phyloP scores from a whole-genome alignment of 2,797 vertebrate genomes.

The Pangasius mekongensis region DNA sequence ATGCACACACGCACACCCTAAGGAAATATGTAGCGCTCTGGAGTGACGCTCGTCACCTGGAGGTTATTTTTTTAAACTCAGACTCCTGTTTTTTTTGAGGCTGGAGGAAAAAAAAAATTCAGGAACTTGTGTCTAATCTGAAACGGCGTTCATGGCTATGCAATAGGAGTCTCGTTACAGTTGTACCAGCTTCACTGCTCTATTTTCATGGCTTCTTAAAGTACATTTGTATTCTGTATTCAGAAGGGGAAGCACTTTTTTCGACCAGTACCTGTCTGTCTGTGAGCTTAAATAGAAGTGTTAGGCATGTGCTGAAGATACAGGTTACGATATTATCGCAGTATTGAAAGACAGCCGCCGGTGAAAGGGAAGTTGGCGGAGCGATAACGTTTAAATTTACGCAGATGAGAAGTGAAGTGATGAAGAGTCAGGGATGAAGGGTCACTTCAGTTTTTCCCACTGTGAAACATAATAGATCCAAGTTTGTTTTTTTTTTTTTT shows the following conservation, averaged over 20 bases:
- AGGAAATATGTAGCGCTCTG: constrained; percentile 49
- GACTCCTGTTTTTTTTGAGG: constrained; percentile 71
- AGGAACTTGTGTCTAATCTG: constrained; percentile 77
- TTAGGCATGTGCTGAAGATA: neutral
- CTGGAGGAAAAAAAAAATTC: constrained; percentile 69
- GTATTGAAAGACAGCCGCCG: neutral
- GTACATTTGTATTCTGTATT: constrained; percentile 71
- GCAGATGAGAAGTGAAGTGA: neutral
- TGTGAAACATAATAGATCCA: neutral
- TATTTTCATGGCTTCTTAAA: constrained; percentile 73
- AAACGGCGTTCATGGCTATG: constrained; percentile 80
- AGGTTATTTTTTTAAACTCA: constrained; percentile 82
- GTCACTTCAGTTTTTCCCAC: neutral
- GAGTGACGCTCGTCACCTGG: constrained; percentile 57
- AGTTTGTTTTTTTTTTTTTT: neutral
- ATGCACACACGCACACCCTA: constrained; percentile 26
- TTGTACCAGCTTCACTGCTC: constrained; percentile 77
- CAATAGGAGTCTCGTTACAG: constrained; percentile 79
- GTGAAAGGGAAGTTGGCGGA: too few relatives aligned
- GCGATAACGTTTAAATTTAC: neutral
- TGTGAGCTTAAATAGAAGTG: constrained; percentile 69
- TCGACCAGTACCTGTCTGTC: constrained; percentile 69
- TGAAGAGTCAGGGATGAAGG: neutral
- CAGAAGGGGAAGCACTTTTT: constrained; percentile 71
- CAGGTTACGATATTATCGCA: neutral